Evolutionary conservation across 2,113 vertebrate genomes (phyloP).

Genomic region (Eulemur macaco): DNA sequence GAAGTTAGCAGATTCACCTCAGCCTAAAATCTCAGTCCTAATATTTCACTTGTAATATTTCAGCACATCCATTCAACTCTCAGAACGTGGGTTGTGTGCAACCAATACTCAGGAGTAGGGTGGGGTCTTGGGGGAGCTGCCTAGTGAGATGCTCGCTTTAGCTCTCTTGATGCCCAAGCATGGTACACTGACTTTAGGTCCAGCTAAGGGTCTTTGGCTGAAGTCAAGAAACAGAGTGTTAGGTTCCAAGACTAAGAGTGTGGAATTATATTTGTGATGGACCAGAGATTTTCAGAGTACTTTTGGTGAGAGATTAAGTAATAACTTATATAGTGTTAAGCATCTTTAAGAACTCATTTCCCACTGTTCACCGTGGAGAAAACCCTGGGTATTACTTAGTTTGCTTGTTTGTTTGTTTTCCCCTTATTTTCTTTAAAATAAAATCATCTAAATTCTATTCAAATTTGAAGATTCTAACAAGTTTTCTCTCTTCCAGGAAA

Average conservation of each 20-base stretch:
- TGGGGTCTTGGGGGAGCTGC: rapidly evolving
- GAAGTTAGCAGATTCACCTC: not conserved
- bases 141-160: not conserved
- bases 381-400: not conserved
- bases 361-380: not conserved
- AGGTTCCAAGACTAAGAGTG: not conserved
- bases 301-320: not conserved
- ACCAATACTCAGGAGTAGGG: no score
- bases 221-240: not conserved
- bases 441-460: not conserved
- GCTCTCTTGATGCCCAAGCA: not conserved
- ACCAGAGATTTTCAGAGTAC: not conserved
- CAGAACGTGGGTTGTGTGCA: not conserved
- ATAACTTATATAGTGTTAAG: not conserved
- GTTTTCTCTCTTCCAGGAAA: not conserved
- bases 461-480: not conserved
- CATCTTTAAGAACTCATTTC: not conserved
- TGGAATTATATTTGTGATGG: not conserved
- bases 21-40: not conserved
- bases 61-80: not conserved
- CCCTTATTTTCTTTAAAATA: not conserved
- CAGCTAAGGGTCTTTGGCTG: not conserved
- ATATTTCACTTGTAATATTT: not conserved
- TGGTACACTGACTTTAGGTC: not conserved
- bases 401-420: not conserved